Evolutionary conservation across 2,113 vertebrate species (phyloP).

Genomic region (Hippocampus mohnikei): DNA sequence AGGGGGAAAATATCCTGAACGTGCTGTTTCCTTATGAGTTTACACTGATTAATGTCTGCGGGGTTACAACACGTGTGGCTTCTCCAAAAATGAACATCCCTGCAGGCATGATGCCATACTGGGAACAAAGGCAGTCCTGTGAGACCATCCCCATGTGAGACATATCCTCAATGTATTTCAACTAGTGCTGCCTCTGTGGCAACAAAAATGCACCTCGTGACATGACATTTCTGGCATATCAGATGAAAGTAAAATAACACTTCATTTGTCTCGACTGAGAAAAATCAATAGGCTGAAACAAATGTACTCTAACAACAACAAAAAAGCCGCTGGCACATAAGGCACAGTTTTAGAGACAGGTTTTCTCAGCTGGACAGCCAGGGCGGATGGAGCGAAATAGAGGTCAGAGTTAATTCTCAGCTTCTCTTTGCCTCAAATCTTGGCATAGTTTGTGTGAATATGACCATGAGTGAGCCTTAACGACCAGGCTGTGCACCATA

Average conservation of each 20-base stretch:
- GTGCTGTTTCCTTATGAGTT: not conserved
- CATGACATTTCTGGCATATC: conserved; percentile 35
- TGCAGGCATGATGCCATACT: conserved; percentile 9
- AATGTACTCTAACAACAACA: not conserved
- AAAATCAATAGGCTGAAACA: conserved; percentile 34
- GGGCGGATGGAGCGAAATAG: conserved; percentile 11
- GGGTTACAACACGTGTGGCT: not conserved
- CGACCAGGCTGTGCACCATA: conserved; percentile 2
- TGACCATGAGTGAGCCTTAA: conserved; percentile 9
- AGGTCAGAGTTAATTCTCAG: not conserved
- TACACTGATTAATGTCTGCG: not conserved
- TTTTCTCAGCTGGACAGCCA: not conserved
- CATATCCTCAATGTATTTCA: conserved; percentile 16
- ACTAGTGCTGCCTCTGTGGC: conserved; percentile 13
- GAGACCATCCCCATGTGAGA: conserved; percentile 1
- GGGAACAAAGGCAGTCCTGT: conserved; percentile 36
- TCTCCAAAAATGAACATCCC: conserved; percentile 13
- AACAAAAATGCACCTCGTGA: conserved; percentile 38
- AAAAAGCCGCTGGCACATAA: not conserved
- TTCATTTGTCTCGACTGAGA: conserved; percentile 25
- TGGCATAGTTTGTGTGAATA: not conserved
- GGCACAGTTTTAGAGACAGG: not conserved
- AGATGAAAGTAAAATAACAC: conserved; percentile 19
- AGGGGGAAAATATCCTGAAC: too few relatives aligned
- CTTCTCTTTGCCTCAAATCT: not conserved